phyloP scores from a whole-genome alignment of 2,113 vertebrate species.

The Stegostoma tigrinum region DNA sequence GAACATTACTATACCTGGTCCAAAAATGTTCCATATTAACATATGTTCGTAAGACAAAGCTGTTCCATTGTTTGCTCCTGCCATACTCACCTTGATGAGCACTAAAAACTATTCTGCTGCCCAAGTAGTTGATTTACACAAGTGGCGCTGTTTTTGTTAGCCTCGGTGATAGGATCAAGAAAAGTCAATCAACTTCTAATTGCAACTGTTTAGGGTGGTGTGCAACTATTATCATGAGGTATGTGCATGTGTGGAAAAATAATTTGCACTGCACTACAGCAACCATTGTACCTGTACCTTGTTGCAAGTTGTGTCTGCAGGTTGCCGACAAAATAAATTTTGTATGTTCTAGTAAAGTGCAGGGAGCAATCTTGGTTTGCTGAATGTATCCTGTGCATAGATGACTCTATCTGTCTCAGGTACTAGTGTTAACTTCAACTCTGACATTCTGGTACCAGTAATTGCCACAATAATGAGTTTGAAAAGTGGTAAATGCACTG shows the following conservation, averaged over 20 bases:
- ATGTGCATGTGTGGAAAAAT: too few relatives aligned
- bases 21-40: background rate
- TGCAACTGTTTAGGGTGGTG: too few relatives aligned
- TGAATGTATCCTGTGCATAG: background rate
- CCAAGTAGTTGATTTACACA: background rate
- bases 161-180: too few relatives aligned
- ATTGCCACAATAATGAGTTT: background rate
- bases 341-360: background rate
- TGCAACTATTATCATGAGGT: too few relatives aligned
- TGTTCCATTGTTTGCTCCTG: background rate
- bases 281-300: background rate
- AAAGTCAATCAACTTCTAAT: too few relatives aligned
- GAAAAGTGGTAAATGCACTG: background rate
- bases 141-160: too few relatives aligned
- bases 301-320: background rate
- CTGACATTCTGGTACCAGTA: background rate
- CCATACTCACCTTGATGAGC: background rate
- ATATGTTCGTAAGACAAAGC: background rate
- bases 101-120: background rate
- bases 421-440: background rate
- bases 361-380: background rate
- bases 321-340: background rate
- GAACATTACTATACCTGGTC: background rate
- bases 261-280: background rate
- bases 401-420: too few relatives aligned